Percentiles rank a stretch among this genome's conserved stretches.
Evolutionary conservation across 2,113 vertebrate species (phyloP).

Genomic region (Donacobius atricapilla): DNA sequence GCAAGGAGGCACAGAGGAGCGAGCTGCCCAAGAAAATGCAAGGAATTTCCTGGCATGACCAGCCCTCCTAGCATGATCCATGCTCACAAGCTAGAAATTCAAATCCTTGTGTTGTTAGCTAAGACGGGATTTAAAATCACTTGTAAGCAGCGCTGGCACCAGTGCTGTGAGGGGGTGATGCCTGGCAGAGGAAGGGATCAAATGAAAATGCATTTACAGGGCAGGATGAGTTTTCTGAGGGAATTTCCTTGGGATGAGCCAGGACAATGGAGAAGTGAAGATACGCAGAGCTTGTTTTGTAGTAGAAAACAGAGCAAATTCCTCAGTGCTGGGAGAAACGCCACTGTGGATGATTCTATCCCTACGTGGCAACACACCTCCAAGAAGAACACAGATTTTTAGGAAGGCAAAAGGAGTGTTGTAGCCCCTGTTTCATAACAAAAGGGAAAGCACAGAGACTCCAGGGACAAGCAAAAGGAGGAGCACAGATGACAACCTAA

Average conservation of each 20-base stretch:
- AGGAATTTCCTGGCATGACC: constrained; percentile 48
- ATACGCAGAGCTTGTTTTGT: not conserved
- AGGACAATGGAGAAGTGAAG: not conserved
- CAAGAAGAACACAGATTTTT: not conserved
- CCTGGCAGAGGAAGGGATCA: not conserved
- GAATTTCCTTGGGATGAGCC: not conserved
- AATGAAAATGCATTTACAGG: not conserved
- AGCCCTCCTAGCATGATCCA: not conserved
- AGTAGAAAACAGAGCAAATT: not conserved
- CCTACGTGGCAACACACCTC: fast-evolving
- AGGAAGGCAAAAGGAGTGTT: not conserved
- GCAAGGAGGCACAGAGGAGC: not conserved
- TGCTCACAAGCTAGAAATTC: not conserved
- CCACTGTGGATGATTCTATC: not conserved
- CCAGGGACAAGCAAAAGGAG: not conserved
- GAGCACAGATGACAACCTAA: not conserved
- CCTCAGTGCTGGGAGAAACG: not conserved
- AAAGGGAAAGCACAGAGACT: not conserved
- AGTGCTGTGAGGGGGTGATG: not conserved
- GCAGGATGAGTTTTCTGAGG: not conserved
- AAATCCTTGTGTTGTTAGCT: not conserved
- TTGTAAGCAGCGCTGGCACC: not conserved
- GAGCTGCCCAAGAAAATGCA: constrained; percentile 26
- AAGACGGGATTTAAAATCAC: not conserved
- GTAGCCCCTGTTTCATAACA: fast-evolving